Evolutionary conservation across 2,113 vertebrate species (phyloP).

Genomic region (Ovis canadensis): DNA sequence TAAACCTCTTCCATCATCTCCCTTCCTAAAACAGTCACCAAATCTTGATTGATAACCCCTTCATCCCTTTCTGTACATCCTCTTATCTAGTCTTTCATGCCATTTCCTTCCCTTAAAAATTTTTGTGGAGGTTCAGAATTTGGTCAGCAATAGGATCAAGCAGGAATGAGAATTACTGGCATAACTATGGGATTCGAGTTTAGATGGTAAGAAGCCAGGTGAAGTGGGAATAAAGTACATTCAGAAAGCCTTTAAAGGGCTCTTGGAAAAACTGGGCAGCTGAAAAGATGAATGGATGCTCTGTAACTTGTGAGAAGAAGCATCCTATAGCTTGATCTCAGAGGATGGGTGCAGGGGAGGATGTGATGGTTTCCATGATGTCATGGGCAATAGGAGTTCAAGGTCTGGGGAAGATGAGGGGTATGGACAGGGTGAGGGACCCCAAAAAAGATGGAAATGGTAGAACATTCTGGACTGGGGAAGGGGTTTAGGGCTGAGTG

Average conservation of each 20-base stretch:
- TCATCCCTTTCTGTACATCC: background rate
- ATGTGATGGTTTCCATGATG: background rate
- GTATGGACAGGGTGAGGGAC: background rate
- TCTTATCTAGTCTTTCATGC: background rate
- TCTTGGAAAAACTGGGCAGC: background rate
- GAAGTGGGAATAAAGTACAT: background rate
- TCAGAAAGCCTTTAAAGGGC: background rate
- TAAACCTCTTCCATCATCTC: constrained; percentile 14
- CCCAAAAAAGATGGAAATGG: background rate
- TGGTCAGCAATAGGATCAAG: background rate
- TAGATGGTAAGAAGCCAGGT: background rate
- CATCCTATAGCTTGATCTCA: background rate
- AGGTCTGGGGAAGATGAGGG: background rate
- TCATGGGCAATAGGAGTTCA: background rate
- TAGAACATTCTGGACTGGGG: background rate
- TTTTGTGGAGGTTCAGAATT: background rate
- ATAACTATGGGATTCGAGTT: background rate
- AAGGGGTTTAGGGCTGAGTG: background rate
- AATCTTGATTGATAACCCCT: constrained; percentile 3
- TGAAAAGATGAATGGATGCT: background rate
- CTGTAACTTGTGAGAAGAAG: background rate
- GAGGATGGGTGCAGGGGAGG: background rate
- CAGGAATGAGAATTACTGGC: background rate
- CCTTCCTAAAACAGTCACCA: background rate
- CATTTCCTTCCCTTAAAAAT: background rate